A percentile compares a stretch with the other conserved stretches of the same genome.
Evolutionary conservation across 1,140 invertebrate genomes (phyloP).

Genomic region (Nasonia giraulti): DNA sequence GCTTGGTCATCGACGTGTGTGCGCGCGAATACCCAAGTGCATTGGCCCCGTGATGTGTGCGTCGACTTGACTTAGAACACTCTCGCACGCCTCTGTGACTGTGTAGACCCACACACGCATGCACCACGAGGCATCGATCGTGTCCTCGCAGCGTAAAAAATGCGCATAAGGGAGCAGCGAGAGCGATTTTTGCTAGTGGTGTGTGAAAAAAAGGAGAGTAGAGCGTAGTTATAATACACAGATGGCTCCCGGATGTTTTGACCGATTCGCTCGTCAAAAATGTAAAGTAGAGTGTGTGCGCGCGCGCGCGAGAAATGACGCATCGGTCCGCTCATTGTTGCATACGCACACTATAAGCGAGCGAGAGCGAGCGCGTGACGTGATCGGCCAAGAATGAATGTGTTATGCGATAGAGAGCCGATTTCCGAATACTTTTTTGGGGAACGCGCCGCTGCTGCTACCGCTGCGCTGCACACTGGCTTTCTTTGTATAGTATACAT

Average conservation of each 20-base stretch:
- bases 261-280: constrained; percentile 33
- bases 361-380: constrained; percentile 18
- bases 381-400: constrained; percentile 34
- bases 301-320: not conserved
- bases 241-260: constrained; percentile 47
- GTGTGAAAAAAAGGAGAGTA: not conserved
- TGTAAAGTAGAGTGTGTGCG: constrained; percentile 9
- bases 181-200: not conserved
- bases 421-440: constrained; percentile 34
- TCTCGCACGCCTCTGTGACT: not conserved
- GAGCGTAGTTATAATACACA: not conserved
- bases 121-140: constrained; percentile 19
- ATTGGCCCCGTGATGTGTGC: constrained; percentile 68
- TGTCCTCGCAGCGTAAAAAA: constrained; percentile 5
- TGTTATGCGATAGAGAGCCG: constrained; percentile 15
- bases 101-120: constrained; percentile 23
- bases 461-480: not conserved
- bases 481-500: not conserved
- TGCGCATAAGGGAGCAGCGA: not conserved
- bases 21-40: constrained; percentile 62
- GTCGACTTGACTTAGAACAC: constrained; percentile 66
- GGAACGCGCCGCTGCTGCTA: not conserved
- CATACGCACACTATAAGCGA: not conserved
- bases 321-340: constrained; percentile 20
- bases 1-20: constrained; percentile 55